Percentiles rank a stretch among this genome's conserved stretches.
Evolutionary conservation across 2,888 invertebrate species (phyloP).

Genomic region (Dolomedes plantarius): DNA sequence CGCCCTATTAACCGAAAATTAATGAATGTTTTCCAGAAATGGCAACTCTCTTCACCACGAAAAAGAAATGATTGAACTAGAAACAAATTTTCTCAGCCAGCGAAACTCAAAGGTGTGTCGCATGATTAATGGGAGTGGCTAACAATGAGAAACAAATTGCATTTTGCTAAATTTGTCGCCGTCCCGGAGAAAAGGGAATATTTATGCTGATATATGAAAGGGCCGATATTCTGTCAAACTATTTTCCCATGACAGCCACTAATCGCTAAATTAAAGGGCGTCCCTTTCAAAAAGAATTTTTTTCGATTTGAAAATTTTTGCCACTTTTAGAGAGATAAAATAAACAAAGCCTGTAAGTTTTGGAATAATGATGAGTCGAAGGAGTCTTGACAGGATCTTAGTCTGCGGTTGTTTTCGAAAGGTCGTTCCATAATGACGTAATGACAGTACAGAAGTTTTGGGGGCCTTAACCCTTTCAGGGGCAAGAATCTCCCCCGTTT

Average conservation of each 20-base stretch:
- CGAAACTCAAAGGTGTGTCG: constrained; percentile 44
- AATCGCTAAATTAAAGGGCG: no score
- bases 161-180: constrained; percentile 55
- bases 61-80: not conserved
- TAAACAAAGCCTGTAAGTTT: no score
- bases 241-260: not conserved
- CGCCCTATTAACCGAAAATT: not conserved
- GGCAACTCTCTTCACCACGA: not conserved
- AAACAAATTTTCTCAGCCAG: not conserved
- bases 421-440: no score
- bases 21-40: constrained; percentile 40
- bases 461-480: no score
- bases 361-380: no score
- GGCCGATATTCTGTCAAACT: constrained; percentile 30
- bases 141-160: constrained; percentile 65
- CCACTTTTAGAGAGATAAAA: no score
- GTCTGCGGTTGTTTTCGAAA: no score
- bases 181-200: constrained; percentile 34
- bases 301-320: no score
- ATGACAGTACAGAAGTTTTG: no score
- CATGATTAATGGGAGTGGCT: constrained; percentile 58
- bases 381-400: no score
- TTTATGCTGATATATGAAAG: constrained; percentile 38
- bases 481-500: no score
- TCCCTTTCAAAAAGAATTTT: no score